Evolutionary conservation across 2,113 vertebrate species (phyloP).

Genomic region (Dromiciops gliroides): DNA sequence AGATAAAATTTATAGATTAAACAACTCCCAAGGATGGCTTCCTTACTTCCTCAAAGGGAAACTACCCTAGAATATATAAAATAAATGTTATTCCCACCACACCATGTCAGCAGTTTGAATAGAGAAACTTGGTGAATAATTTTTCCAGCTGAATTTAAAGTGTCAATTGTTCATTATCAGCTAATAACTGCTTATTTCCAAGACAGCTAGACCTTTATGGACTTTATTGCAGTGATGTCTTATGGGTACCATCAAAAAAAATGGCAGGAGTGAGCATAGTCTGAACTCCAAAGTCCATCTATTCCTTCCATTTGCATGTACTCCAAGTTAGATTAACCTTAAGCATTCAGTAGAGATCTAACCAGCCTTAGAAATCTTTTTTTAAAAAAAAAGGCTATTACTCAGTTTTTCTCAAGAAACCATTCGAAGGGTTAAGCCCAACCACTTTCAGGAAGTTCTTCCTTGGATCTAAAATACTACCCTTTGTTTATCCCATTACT

Average conservation of each 20-base stretch:
- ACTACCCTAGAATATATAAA: background rate
- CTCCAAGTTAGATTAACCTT: background rate
- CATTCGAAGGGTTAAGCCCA: background rate
- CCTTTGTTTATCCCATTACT: constrained; percentile 25
- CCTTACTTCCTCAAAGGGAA: background rate
- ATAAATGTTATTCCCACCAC: background rate
- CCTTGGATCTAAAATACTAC: constrained; percentile 30
- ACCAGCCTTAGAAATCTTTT: background rate
- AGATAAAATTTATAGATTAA: background rate
- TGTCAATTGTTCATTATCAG: background rate
- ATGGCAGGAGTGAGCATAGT: background rate
- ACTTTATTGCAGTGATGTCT: background rate
- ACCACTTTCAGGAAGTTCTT: constrained; percentile 47
- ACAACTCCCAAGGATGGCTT: background rate
- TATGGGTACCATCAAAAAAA: constrained; percentile 18
- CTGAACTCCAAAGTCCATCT: background rate
- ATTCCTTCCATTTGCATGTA: background rate
- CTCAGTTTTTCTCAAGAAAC: background rate
- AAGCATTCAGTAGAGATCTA: fast-evolving
- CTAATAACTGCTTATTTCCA: background rate
- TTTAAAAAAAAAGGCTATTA: background rate
- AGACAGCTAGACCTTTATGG: background rate
- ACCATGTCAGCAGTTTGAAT: constrained; percentile 3
- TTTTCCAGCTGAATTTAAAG: background rate
- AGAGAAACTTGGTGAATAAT: background rate